Conservation (phyloP, 2,888 invertebrate genomes). For the Eilema griseolum region DNA sequence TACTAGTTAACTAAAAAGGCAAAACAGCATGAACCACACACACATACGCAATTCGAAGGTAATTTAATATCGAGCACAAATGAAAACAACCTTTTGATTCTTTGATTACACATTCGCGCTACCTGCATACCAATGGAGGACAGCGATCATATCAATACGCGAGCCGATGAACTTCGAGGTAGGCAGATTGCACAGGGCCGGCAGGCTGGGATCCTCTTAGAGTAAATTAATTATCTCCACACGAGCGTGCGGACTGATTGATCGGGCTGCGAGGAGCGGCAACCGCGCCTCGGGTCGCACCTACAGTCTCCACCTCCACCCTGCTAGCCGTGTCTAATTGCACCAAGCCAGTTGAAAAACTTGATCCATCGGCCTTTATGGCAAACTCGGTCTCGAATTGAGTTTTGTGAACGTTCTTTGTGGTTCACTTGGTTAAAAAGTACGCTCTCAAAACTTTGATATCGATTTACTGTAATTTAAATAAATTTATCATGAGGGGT, state of each 20-base stretch:
- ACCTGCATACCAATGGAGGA: conserved; percentile 49
- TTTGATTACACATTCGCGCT: conserved; percentile 30
- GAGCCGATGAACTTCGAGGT: conserved; percentile 31
- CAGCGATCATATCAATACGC: conserved; percentile 50
- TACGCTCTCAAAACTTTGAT: conserved; percentile 38
- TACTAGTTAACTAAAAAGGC: conserved; percentile 1
- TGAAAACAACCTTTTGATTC: conserved; percentile 30
- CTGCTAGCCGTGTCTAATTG: conserved; percentile 67
- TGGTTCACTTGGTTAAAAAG: conserved; percentile 45
- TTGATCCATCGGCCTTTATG: conserved; percentile 63
- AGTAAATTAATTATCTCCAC: conserved; percentile 72
- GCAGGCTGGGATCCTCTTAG: conserved; percentile 48
- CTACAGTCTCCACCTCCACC: conserved; percentile 65
- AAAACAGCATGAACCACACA: conserved; percentile 13
- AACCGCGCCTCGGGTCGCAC: conserved; percentile 63
- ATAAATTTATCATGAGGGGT: conserved; percentile 4
- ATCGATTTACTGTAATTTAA: conserved; percentile 23
- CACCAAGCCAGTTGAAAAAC: conserved; percentile 67
- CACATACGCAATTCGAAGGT: conserved; percentile 17
- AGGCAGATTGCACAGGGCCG: conserved; percentile 12
- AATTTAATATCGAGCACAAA: conserved; percentile 32
- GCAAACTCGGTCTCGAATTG: conserved; percentile 48
- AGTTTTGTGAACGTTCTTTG: conserved; percentile 55
- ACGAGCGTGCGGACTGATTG: conserved; percentile 69
- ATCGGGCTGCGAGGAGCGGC: conserved; percentile 56